Conservation (phyloP, 2,888 invertebrate species). For the Ecliptopera silaceata region DNA sequence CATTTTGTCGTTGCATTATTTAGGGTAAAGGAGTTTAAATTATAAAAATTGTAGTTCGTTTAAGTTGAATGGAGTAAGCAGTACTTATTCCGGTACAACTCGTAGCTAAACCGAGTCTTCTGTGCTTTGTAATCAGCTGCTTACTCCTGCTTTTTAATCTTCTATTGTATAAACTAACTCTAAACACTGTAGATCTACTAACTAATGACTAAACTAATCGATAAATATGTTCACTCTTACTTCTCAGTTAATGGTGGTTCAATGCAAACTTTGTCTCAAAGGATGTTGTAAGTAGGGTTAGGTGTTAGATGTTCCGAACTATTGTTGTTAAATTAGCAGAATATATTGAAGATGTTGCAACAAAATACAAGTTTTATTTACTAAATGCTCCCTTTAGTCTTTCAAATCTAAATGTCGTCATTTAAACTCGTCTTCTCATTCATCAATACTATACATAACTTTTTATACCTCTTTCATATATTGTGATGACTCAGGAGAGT, state of each 20-base stretch:
- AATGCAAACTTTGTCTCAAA: constrained; percentile 81
- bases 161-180: constrained; percentile 70
- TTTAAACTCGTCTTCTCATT: constrained; percentile 64
- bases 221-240: constrained; percentile 65
- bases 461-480: constrained; percentile 63
- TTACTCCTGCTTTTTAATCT: constrained; percentile 74
- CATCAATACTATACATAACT: constrained; percentile 53
- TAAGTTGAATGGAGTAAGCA: constrained; percentile 69
- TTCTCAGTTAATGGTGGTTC: constrained; percentile 73
- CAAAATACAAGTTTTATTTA: constrained; percentile 74
- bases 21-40: constrained; percentile 49
- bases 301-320: constrained; percentile 61
- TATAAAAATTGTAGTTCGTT: constrained; percentile 69
- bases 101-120: constrained; percentile 15
- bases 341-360: constrained; percentile 80
- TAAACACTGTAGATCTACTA: constrained; percentile 74
- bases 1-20: constrained; percentile 70
- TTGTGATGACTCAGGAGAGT: constrained; percentile 81
- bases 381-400: constrained; percentile 55
- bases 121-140: constrained; percentile 54
- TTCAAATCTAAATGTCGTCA: constrained; percentile 57
- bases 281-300: constrained; percentile 62
- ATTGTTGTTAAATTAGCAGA: constrained; percentile 76
- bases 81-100: constrained; percentile 37
- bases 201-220: constrained; percentile 64